Evolutionary conservation across 2,113 vertebrate species (phyloP).

Genomic region (Nesoenas mayeri): DNA sequence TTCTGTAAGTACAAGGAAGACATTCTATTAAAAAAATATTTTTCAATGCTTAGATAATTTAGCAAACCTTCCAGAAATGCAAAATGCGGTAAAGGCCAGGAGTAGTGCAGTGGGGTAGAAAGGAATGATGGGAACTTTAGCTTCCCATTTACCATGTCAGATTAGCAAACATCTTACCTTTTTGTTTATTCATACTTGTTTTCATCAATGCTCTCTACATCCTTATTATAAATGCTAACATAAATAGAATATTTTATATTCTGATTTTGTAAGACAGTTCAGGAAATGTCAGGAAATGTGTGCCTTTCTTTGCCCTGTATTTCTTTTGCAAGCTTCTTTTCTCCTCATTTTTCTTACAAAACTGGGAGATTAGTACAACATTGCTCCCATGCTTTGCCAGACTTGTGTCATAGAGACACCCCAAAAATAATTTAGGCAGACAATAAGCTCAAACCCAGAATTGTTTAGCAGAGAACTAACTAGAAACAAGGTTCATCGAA

Average conservation of each 20-base stretch:
- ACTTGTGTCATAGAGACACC: neutral
- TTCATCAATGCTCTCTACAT: neutral
- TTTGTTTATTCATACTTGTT: neutral
- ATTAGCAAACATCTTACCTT: neutral
- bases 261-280: neutral
- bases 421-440: too few relatives aligned
- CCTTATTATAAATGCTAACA: neutral
- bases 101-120: neutral
- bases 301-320: neutral
- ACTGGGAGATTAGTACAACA: neutral
- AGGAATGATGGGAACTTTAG: neutral
- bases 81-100: neutral
- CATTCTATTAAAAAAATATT: neutral
- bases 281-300: neutral
- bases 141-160: neutral
- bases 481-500: too few relatives aligned
- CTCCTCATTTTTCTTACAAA: neutral
- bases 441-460: too few relatives aligned
- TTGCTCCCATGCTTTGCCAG: neutral
- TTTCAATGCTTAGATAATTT: neutral
- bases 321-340: neutral
- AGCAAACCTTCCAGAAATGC: neutral
- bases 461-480: too few relatives aligned
- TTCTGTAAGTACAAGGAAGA: neutral
- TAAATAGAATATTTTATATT: neutral